Percentiles rank a stretch among this genome's conserved stretches.
These are phyloP conservation scores for Apoderus coryli DNA, from an alignment of 2,888 invertebrate genomes.

Conservation along the genomic window DNA sequence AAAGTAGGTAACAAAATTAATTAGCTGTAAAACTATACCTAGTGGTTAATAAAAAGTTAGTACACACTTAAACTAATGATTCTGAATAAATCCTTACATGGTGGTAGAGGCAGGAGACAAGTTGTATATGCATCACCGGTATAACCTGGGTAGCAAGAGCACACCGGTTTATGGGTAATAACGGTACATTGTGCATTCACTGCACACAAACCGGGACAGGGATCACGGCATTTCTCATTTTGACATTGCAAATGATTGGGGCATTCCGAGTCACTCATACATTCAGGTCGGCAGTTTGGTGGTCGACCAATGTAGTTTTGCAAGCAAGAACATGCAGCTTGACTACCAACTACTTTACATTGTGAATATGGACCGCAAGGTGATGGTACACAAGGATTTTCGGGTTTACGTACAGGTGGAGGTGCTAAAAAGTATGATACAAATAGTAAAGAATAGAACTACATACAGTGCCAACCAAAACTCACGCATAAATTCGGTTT, in stretches of 20 bases:
- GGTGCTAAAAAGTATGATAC: constrained; percentile 28
- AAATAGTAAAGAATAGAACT: constrained; percentile 7
- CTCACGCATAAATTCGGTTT: not conserved
- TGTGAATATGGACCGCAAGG: constrained; percentile 76
- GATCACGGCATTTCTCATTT: constrained; percentile 69
- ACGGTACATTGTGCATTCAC: constrained; percentile 67
- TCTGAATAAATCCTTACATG: constrained; percentile 26
- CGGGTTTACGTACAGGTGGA: constrained; percentile 29
- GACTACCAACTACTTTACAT: constrained; percentile 63
- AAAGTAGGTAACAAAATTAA: not conserved
- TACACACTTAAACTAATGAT: not conserved
- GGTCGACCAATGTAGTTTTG: constrained; percentile 70
- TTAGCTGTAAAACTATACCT: not conserved
- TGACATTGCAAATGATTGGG: constrained; percentile 67
- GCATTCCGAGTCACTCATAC: constrained; percentile 67
- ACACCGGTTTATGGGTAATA: constrained; percentile 69
- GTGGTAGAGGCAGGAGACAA: constrained; percentile 32
- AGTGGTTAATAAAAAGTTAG: not conserved
- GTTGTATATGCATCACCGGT: constrained; percentile 58
- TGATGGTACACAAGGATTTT: constrained; percentile 63
- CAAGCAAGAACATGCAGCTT: constrained; percentile 75
- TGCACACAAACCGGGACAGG: constrained; percentile 69
- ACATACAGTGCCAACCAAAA: constrained; percentile 4
- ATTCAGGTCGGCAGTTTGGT: constrained; percentile 76
- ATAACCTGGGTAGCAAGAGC: constrained; percentile 69